Percentiles rank a stretch among this genome's conserved stretches.
Evolutionary conservation across 23 tunicate genomes (phyloP).

Genomic region (Styela plicata): DNA sequence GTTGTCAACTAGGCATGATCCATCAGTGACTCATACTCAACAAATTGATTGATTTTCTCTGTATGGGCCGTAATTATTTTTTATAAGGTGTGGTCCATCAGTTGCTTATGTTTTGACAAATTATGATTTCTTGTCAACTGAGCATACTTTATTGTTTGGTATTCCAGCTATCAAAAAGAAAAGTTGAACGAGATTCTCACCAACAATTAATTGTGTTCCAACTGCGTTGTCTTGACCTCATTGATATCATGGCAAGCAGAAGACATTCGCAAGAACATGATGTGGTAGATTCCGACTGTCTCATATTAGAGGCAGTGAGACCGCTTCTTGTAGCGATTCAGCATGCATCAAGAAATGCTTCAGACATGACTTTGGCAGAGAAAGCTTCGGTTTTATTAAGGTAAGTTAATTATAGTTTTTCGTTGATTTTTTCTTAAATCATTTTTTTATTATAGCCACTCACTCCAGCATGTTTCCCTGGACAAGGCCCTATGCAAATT

Average conservation of each 20-base stretch:
- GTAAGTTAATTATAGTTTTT: conserved; percentile 41
- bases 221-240: conserved; percentile 63
- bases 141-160: no score
- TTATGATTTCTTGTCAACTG: no score
- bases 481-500: no score
- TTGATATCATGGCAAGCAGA: conserved; percentile 46
- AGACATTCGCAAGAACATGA: not conserved
- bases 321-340: conserved; percentile 66
- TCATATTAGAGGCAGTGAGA: conserved; percentile 48
- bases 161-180: conserved; percentile 25
- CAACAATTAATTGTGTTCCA: conserved; percentile 46
- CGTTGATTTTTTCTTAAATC: no score
- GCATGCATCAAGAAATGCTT: conserved; percentile 41
- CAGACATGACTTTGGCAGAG: conserved; percentile 55
- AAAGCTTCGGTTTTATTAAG: conserved; percentile 62
- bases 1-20: no score
- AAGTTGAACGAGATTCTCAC: conserved; percentile 14
- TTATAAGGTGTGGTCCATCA: no score
- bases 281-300: conserved; percentile 12
- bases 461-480: no score
- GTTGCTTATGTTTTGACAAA: no score
- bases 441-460: no score
- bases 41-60: no score
- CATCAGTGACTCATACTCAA: no score
- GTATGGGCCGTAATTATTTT: no score